Evolutionary conservation across 2,797 vertebrate genomes (phyloP).

Genomic region (Petrocephalus sullivani): DNA sequence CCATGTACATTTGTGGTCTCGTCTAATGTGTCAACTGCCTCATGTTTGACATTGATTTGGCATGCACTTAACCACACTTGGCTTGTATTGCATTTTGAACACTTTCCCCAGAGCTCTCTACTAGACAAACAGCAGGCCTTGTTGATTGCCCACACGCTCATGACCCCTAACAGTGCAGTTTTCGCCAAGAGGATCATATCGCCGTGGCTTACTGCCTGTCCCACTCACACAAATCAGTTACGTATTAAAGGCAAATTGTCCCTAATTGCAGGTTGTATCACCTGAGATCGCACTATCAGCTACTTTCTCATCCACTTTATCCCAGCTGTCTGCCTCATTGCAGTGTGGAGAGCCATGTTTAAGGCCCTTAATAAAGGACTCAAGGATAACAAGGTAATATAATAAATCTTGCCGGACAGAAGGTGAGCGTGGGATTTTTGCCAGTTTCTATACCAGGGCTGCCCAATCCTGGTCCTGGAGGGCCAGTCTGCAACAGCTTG

Average conservation of each 20-base stretch:
- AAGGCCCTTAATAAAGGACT: conserved; percentile 85
- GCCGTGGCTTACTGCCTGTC: conserved; percentile 1
- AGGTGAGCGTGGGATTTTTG: background rate
- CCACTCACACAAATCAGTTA: conserved; percentile 52
- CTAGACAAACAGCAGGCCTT: background rate
- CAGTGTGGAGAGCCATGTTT: conserved; percentile 72
- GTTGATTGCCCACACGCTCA: background rate
- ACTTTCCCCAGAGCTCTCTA: background rate
- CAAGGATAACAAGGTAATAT: background rate
- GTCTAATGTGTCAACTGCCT: background rate
- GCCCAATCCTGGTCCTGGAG: background rate
- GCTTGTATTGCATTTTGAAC: background rate
- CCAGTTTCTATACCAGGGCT: background rate
- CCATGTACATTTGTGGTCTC: background rate
- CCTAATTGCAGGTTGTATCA: conserved; percentile 64
- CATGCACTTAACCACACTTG: background rate
- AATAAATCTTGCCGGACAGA: background rate
- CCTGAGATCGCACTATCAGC: conserved; percentile 72
- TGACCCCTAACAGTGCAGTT: background rate
- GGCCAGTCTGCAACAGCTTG: background rate
- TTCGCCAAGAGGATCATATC: background rate
- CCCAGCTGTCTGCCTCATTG: conserved; percentile 72
- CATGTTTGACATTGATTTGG: background rate
- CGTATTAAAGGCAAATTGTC: conserved; percentile 63
- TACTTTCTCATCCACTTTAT: conserved; percentile 85